Percentiles rank a stretch among this genome's conserved stretches.
phyloP scores from a whole-genome alignment of 2,797 vertebrate genomes.

The Poeciliopsis turneri region DNA sequence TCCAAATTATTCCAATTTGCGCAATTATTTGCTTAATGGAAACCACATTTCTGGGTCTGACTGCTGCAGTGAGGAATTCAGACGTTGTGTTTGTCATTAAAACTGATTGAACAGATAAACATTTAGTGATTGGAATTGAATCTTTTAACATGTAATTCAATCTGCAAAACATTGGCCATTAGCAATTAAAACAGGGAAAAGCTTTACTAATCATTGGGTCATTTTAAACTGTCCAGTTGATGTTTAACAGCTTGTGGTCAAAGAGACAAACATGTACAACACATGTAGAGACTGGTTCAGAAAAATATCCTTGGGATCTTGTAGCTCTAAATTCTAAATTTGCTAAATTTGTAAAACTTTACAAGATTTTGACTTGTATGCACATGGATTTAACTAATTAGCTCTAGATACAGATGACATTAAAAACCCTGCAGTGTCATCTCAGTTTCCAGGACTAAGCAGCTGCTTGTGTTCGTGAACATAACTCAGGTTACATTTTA shows the following conservation, averaged over 20 bases:
- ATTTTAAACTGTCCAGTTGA: background rate
- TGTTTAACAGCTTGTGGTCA: background rate
- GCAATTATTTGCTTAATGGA: too few species aligned
- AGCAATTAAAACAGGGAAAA: background rate
- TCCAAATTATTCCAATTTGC: too few species aligned
- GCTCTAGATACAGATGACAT: background rate
- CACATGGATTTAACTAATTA: background rate
- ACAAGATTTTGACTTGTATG: background rate
- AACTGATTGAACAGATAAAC: background rate
- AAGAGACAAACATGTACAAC: background rate
- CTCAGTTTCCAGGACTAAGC: background rate
- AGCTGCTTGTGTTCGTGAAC: background rate
- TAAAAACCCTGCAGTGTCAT: background rate
- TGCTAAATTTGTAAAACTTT: background rate
- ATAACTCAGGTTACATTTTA: background rate
- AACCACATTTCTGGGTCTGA: too few species aligned
- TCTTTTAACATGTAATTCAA: background rate
- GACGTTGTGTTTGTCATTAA: background rate
- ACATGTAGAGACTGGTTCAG: background rate
- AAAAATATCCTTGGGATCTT: background rate
- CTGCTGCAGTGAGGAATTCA: background rate
- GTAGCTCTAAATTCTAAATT: background rate
- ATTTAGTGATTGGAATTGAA: background rate
- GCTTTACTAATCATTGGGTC: background rate
- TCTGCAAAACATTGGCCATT: background rate